Evolutionary conservation across 2,113 vertebrate species (phyloP).

Genomic region (Oreochromis tanganicae): DNA sequence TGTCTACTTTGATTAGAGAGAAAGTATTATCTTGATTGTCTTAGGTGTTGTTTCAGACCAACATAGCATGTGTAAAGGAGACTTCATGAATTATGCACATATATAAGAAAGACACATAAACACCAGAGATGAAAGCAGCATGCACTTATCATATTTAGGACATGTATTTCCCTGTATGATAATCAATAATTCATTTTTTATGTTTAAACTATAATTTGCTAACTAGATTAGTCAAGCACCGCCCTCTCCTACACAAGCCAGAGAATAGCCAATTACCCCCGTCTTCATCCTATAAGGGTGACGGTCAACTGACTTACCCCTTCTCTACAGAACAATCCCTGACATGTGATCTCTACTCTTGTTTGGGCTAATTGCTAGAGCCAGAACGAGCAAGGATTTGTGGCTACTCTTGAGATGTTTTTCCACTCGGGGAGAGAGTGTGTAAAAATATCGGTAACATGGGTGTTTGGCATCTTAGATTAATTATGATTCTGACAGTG

Average conservation of each 20-base stretch:
- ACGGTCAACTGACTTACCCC: slow-evolving; percentile 33
- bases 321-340: slow-evolving; percentile 31
- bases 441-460: not conserved
- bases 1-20: not conserved
- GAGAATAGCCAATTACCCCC: slow-evolving; percentile 63
- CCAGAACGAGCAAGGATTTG: slow-evolving; percentile 17
- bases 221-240: slow-evolving; percentile 60
- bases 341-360: slow-evolving; percentile 24
- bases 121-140: not conserved
- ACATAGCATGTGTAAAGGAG: not conserved
- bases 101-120: not conserved
- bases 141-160: not conserved
- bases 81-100: not conserved
- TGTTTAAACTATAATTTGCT: slow-evolving; percentile 42
- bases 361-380: not conserved
- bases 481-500: not conserved
- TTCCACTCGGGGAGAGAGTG: not conserved
- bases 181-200: not conserved
- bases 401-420: not conserved
- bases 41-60: not conserved
- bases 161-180: not conserved
- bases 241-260: slow-evolving; percentile 35
- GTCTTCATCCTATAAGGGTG: slow-evolving; percentile 30
- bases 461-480: not conserved
- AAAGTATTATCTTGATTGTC: not conserved